Evolutionary conservation across 2,113 vertebrate species (phyloP).

Genomic region (Rhabdornis inornatus): DNA sequence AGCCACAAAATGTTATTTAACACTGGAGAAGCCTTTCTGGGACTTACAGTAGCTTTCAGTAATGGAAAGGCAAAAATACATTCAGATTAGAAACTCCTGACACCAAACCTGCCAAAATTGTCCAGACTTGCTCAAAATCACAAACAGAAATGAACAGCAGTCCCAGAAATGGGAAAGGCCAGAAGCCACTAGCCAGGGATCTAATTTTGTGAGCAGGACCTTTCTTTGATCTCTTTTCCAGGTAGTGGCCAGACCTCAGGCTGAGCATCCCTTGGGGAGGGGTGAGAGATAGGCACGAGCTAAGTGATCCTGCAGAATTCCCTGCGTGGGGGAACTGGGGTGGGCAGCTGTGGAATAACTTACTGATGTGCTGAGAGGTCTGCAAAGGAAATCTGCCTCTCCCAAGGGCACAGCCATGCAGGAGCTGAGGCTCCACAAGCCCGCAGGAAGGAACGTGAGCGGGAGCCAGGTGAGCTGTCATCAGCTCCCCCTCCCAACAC

Average conservation of each 20-base stretch:
- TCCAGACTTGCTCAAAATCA: background rate
- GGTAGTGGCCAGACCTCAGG: background rate
- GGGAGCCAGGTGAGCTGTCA: background rate
- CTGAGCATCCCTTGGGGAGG: background rate
- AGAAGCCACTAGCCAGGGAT: background rate
- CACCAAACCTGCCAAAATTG: background rate
- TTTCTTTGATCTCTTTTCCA: background rate
- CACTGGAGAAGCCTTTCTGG: background rate
- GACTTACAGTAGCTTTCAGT: background rate
- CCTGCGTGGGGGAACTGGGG: background rate
- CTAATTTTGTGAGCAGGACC: background rate
- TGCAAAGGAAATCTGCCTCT: background rate
- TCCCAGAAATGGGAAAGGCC: background rate
- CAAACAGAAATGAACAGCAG: background rate
- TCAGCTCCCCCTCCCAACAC: background rate
- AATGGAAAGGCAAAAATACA: background rate
- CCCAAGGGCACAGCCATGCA: background rate
- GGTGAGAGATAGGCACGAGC: fast-evolving
- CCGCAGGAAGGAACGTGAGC: background rate
- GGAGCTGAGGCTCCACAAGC: background rate
- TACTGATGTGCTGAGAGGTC: fast-evolving
- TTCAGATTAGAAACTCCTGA: background rate
- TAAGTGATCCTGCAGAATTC: background rate
- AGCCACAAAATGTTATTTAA: background rate
- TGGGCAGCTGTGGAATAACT: background rate